A percentile compares a stretch with the other conserved stretches of the same genome.
Conservation (phyloP, 1,140 invertebrate species). For the Charaxes varanes region DNA sequence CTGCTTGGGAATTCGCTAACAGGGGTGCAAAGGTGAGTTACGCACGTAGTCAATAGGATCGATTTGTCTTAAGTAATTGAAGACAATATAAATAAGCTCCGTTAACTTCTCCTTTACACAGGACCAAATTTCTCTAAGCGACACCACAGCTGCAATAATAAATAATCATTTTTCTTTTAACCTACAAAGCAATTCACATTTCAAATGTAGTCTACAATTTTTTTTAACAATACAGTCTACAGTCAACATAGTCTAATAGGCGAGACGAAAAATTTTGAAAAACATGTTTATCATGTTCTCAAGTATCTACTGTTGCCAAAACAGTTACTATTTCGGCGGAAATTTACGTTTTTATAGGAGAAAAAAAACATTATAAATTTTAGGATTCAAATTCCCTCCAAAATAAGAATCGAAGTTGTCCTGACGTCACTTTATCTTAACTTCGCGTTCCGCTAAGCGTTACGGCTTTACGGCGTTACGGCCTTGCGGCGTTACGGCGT, state of each 20-base stretch:
- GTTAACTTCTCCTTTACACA: slow-evolving; percentile 35
- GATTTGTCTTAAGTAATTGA: slow-evolving; percentile 40
- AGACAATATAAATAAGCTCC: slow-evolving; percentile 45
- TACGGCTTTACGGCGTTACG: no score
- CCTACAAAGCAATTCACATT: no score
- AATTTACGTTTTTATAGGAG: no score
- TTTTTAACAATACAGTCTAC: neutral
- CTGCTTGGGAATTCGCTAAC: slow-evolving; percentile 85
- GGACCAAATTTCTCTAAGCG: slow-evolving; percentile 44
- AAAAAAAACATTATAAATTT: no score
- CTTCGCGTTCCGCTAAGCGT: no score
- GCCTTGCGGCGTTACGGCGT: no score
- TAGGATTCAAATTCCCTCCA: no score
- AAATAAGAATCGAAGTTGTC: no score
- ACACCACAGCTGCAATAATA: slow-evolving; percentile 33
- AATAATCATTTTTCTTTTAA: neutral
- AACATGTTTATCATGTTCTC: no score
- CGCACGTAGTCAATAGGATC: slow-evolving; percentile 33
- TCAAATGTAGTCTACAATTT: neutral
- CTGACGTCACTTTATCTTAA: no score
- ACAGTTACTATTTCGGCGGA: no score
- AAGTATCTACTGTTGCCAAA: no score
- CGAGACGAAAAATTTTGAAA: slow-evolving; percentile 1
- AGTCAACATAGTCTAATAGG: neutral
- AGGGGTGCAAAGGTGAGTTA: slow-evolving; percentile 76